Base-by-base conservation (phyloP, 2,797 vertebrate genomes). In the Scolopax bukidnonensis region DNA sequence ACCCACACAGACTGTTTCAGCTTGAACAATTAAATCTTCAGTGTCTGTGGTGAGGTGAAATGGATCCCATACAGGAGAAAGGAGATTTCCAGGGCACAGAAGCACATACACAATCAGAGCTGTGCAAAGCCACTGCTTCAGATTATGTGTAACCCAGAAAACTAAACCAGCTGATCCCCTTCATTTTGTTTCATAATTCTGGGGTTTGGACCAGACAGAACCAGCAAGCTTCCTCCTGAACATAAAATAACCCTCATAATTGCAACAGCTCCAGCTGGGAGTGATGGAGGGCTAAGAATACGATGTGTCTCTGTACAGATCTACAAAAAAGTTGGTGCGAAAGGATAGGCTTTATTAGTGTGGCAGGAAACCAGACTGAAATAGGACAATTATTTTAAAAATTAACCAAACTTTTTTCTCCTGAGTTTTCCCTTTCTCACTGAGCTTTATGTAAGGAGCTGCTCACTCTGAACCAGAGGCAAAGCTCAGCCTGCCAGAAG, bases 11-110 rank as follows among this genome's bases (percentile, higher is more conserved):
- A 5, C 40, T 65, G n/a, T 84, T 90, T 63, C 56, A 76, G 48
- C 38, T 81, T 51, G 16, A 92, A 73, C 78, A 92, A 94, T 92
- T 87, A 90, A 80, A 80, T 54, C 65, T 74, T 57, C 79, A n/a
- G 1, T 38, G 65, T 65, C 76, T 59, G 8, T 84, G 93, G 81
- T 36, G 56, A 88, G 61, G 40, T 83, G 40, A 83, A 95, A 93
- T 60, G 56, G 64, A 95, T 86, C 91, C 47, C 61, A 61, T 40
- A 54, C 2, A 1, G 17, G 33, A 90, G 80, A 64, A 90, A 78
- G 45, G 18, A 88, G 69, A 53, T 88, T 91, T 89, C 40, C 85
- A 79, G 40, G 61, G 57, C 65, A 71, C 4, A 47, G 53, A 50
- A 71, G 17, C 23, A 36, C 51, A 9, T 13, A 43, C 16, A 50